phyloP scores from a whole-genome alignment of 2,888 invertebrate genomes.

The Lasioglossum zephyrum region DNA sequence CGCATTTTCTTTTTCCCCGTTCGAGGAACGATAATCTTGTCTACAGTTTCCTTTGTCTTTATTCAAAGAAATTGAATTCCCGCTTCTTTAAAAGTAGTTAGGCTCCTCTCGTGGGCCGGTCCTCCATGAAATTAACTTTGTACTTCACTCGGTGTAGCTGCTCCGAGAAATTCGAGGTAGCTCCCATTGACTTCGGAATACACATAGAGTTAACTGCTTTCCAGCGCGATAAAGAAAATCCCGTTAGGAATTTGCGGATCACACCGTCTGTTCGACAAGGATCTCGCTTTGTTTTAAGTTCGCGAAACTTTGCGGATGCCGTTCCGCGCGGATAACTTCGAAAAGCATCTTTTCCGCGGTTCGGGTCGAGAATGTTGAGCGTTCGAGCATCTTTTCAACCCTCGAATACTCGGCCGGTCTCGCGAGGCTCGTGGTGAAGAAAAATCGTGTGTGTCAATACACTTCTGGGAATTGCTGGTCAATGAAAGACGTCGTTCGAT shows the following conservation, averaged over 20 bases:
- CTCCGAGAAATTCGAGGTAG: slow-evolving; percentile 17
- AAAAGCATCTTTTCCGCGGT: no score
- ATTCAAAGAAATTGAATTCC: neutral
- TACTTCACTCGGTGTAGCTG: neutral
- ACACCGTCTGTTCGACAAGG: neutral
- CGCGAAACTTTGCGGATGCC: neutral
- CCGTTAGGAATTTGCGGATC: slow-evolving; percentile 14
- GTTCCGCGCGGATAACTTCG: slow-evolving; percentile 7
- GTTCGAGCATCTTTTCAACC: slow-evolving; percentile 1
- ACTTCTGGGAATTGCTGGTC: neutral
- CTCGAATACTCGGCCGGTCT: neutral
- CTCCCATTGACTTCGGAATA: slow-evolving; percentile 19
- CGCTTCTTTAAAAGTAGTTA: neutral
- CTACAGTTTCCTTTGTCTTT: neutral
- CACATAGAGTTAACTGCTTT: neutral
- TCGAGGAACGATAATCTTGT: slow-evolving; percentile 9
- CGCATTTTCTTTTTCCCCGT: neutral
- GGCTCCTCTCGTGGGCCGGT: neutral
- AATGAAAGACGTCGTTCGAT: neutral
- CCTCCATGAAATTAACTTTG: neutral
- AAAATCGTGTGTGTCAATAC: neutral
- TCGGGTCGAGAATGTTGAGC: neutral
- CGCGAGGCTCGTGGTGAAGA: neutral
- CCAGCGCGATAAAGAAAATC: slow-evolving; percentile 3
- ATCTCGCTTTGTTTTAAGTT: neutral